These are phyloP conservation scores for Chrosomus eos DNA, from an alignment of 2,797 vertebrate species.

Conservation along the genomic window DNA sequence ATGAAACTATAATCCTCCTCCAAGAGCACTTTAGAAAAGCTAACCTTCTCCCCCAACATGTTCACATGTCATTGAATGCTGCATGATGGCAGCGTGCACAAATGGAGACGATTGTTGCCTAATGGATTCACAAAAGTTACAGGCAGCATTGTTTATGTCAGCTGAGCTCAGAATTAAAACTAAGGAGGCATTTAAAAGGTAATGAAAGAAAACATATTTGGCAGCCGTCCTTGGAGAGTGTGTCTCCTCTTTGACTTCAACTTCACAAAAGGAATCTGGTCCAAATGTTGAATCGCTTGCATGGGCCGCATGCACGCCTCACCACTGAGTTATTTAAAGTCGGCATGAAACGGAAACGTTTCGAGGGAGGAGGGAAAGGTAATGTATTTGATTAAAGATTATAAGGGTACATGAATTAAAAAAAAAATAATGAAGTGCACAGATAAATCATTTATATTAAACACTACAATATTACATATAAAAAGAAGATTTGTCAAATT, in stretches of 20 bases:
- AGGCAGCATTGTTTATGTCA: slow-evolving; percentile 8
- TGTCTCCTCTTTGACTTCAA: slow-evolving; percentile 4
- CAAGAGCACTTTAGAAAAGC: slow-evolving; percentile 16
- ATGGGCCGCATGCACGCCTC: neutral
- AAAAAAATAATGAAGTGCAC: too few relatives aligned
- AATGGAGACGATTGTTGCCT: neutral
- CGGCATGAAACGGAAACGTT: too few relatives aligned
- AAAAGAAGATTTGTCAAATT: too few relatives aligned
- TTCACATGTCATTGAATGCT: slow-evolving; percentile 13
- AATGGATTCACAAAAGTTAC: slow-evolving; percentile 22
- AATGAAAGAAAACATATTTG: slow-evolving; percentile 23
- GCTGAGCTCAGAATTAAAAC: slow-evolving; percentile 3
- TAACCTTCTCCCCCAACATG: neutral
- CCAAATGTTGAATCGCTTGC: neutral
- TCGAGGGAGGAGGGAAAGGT: too few relatives aligned
- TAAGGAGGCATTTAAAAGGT: neutral
- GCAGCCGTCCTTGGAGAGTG: neutral
- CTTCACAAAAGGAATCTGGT: slow-evolving; percentile 18
- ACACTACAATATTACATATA: too few relatives aligned
- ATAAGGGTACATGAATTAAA: too few relatives aligned
- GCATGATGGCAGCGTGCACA: neutral
- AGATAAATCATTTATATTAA: too few relatives aligned
- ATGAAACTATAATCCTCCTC: slow-evolving; percentile 11
- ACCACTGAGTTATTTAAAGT: slow-evolving; percentile 18
- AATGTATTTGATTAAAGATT: too few relatives aligned